These are phyloP conservation scores for Babylonia areolata DNA, from an alignment of 1,140 invertebrate species.

Conservation along the genomic window DNA sequence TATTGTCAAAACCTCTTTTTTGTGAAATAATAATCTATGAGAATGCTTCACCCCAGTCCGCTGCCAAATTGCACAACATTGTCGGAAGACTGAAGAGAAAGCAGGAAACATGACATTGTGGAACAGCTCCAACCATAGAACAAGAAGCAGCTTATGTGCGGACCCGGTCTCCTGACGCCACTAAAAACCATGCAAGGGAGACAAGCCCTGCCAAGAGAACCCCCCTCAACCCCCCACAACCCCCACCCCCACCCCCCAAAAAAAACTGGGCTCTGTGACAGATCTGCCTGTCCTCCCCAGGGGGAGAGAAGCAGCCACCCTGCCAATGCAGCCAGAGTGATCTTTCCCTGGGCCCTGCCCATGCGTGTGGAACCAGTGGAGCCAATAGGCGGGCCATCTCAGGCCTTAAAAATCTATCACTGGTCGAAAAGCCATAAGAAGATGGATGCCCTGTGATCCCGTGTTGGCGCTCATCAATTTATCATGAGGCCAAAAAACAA, in stretches of 20 bases:
- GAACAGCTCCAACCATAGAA: neutral
- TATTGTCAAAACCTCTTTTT: too few relatives aligned
- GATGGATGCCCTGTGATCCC: slow-evolving; percentile 28
- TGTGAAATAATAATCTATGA: neutral
- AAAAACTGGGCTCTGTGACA: neutral
- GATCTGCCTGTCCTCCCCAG: neutral
- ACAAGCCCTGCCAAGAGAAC: neutral
- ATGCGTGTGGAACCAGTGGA: neutral
- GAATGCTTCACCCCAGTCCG: neutral
- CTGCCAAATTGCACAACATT: neutral
- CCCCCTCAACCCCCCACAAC: neutral
- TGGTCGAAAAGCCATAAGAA: slow-evolving; percentile 37
- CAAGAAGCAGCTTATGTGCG: neutral
- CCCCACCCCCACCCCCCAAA: neutral
- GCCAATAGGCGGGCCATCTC: neutral
- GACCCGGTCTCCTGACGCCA: neutral
- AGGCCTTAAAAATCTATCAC: slow-evolving; percentile 36
- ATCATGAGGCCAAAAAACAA: slow-evolving; percentile 34
- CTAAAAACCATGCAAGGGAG: slow-evolving; percentile 6
- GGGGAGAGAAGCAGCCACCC: neutral
- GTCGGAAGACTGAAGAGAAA: neutral
- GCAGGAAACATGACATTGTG: neutral
- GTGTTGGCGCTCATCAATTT: slow-evolving; percentile 30
- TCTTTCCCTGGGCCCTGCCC: neutral
- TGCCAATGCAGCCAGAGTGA: slow-evolving; percentile 22